Base-by-base conservation (phyloP, 2,888 invertebrate species). In the Leucoma salicis region DNA sequence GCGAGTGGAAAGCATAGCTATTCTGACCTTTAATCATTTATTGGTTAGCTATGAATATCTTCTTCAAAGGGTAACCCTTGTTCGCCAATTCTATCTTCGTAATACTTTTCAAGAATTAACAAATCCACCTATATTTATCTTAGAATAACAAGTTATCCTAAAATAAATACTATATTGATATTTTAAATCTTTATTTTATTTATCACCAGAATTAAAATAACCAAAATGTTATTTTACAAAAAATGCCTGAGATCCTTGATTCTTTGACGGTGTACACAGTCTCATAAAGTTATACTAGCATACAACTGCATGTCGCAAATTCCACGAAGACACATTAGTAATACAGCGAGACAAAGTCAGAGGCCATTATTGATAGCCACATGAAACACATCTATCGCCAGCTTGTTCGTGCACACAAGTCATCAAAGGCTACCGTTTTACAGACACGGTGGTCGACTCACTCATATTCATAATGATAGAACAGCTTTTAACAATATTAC, bases 321-420 rank as follows among this genome's bases (percentile, higher is more conserved):
- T 46, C 57, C 25, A 39, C 41, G 48, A 53, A 45, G 40, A 34
- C 42, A 49, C 47, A 49, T 59, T 54, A 49, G 55, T 39, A 39
- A 33, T 41, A 37, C 18, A 21, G 14, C 31, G 38, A 45, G 44
- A 43, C 39, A 45, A 35, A 33, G 33, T 48, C 39, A 21, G 35
- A 35, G 13, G 21, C 29, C 21, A 39, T 51, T 54, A 54, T 51
- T 46, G 57, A 58, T 49, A 36, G 27, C 42, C 35, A 51, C 58
- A 57, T 52, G 58, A 59, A 59, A 49, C 54, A 38, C 51, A 42
- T 59, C 62, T 46, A 62, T 59, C 58, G 52, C 8, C 59, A 57
- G 54, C 49, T 49, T 44, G 47, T 45, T 40, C 28, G 31, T 43
- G 34, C 32, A 37, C 42, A 35, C 21, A 27, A 37, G 25, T 45